These are phyloP conservation scores for Dissostichus mawsoni DNA, from an alignment of 2,113 vertebrate genomes.

Conservation along the genomic window DNA sequence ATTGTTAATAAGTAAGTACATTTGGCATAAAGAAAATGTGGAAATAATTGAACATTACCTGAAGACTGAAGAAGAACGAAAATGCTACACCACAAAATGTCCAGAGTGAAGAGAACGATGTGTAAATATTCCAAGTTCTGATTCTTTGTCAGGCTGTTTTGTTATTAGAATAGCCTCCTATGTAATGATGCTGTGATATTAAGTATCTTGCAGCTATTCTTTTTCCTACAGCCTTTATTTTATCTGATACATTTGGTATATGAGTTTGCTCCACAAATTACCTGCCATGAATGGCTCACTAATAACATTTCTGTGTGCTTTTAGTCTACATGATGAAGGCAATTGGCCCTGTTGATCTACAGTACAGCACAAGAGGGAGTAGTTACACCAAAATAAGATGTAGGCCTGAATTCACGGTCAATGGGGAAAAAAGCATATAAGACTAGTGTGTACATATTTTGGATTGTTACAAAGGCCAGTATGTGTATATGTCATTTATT, in stretches of 20 bases:
- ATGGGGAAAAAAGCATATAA: neutral
- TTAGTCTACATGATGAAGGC: constrained; percentile 11
- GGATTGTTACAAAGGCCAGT: neutral
- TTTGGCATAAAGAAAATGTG: neutral
- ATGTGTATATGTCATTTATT: neutral
- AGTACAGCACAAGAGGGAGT: constrained; percentile 56
- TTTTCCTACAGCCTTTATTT: neutral
- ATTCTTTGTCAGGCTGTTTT: neutral
- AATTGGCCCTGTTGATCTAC: neutral
- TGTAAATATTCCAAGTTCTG: constrained; percentile 5
- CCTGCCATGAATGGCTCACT: neutral
- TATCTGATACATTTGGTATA: neutral
- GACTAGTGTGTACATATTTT: neutral
- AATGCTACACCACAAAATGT: neutral
- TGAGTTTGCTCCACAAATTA: neutral
- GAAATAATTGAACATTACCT: neutral
- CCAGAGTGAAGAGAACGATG: neutral
- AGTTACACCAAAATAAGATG: constrained; percentile 21
- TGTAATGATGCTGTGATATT: neutral
- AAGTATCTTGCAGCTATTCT: neutral
- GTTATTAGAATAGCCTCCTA: neutral
- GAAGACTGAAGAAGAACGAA: neutral
- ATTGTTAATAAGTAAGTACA: constrained; percentile 1
- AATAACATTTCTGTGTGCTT: neutral
- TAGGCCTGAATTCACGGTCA: neutral